Evolutionary conservation across 1,140 invertebrate genomes (phyloP).

Genomic region (Drosophila subobscura): DNA sequence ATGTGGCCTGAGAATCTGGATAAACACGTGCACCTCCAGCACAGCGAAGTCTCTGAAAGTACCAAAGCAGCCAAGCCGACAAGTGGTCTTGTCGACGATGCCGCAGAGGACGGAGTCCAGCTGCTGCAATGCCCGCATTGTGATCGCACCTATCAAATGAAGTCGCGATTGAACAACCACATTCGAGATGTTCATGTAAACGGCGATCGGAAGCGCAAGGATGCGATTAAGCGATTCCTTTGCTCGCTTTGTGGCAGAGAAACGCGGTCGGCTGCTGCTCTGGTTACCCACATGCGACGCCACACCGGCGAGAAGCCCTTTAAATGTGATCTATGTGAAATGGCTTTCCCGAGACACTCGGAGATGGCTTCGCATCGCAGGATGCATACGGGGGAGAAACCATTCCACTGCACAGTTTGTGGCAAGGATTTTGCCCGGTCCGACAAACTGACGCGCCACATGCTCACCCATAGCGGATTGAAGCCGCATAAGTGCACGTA

Average conservation of each 20-base stretch:
- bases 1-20: slow-evolving; percentile 85
- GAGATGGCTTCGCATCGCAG: slow-evolving; percentile 65
- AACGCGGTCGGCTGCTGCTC: slow-evolving; percentile 85
- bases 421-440: slow-evolving; percentile 72
- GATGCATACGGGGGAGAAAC: slow-evolving; percentile 71
- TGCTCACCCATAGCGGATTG: slow-evolving; percentile 69
- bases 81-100: slow-evolving; percentile 68
- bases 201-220: slow-evolving; percentile 72
- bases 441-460: slow-evolving; percentile 69
- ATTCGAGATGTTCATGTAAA: slow-evolving; percentile 71
- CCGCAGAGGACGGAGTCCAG: slow-evolving; percentile 30
- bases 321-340: slow-evolving; percentile 74
- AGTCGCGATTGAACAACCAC: slow-evolving; percentile 68
- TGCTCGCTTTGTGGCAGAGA: slow-evolving; percentile 85
- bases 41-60: slow-evolving; percentile 73
- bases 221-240: slow-evolving; percentile 74
- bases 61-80: background rate
- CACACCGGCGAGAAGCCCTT: slow-evolving; percentile 74
- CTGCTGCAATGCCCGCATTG: slow-evolving; percentile 82
- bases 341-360: slow-evolving; percentile 68
- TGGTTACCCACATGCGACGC: slow-evolving; percentile 86
- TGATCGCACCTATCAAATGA: slow-evolving; percentile 72
- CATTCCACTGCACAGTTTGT: slow-evolving; percentile 71
- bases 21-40: slow-evolving; percentile 84
- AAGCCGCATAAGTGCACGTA: slow-evolving; percentile 73